Evolutionary conservation across 2,888 invertebrate species (phyloP).

Genomic region (Zeuzera pyrina): DNA sequence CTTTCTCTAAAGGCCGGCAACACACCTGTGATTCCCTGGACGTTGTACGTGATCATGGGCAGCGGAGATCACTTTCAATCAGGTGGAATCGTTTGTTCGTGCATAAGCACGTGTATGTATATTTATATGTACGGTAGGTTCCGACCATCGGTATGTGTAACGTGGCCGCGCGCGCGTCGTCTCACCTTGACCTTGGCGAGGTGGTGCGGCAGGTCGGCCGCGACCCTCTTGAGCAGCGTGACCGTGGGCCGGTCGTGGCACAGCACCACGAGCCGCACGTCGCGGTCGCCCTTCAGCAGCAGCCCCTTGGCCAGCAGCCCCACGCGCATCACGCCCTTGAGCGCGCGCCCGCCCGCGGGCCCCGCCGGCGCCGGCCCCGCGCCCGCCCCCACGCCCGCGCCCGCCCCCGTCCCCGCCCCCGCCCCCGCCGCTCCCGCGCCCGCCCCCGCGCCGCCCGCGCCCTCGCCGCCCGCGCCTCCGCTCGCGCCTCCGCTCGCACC

Average conservation of each 20-base stretch:
- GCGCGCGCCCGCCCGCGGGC: constrained; percentile 83
- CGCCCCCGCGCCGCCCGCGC: too few species aligned
- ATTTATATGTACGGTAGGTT: too few species aligned
- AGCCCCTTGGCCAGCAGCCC: constrained; percentile 85
- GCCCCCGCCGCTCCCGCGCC: too few species aligned
- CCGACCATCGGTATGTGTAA: too few species aligned
- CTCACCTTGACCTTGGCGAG: constrained; percentile 74
- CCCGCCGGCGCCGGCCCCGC: constrained; percentile 59
- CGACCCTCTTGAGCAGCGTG: constrained; percentile 89
- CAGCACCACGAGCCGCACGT: constrained; percentile 93
- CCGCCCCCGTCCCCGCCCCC: constrained; percentile 10
- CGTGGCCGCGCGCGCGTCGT: too few species aligned
- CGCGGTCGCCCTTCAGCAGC: constrained; percentile 89
- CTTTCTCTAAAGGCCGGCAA: too few species aligned
- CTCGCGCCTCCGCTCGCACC: constrained; percentile 9
- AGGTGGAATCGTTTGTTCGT: too few species aligned
- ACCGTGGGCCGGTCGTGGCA: constrained; percentile 95
- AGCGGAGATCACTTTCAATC: too few species aligned
- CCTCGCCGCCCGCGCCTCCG: too few species aligned
- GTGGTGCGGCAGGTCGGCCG: constrained; percentile 86
- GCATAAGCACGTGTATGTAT: too few species aligned
- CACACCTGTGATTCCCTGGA: too few species aligned
- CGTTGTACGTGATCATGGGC: too few species aligned
- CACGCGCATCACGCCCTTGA: constrained; percentile 98
- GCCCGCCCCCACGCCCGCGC: constrained; percentile 42